Percentiles rank a stretch among this genome's conserved stretches.
phyloP scores from a whole-genome alignment of 2,113 vertebrate species.

The Hippoglossus stenolepis region DNA sequence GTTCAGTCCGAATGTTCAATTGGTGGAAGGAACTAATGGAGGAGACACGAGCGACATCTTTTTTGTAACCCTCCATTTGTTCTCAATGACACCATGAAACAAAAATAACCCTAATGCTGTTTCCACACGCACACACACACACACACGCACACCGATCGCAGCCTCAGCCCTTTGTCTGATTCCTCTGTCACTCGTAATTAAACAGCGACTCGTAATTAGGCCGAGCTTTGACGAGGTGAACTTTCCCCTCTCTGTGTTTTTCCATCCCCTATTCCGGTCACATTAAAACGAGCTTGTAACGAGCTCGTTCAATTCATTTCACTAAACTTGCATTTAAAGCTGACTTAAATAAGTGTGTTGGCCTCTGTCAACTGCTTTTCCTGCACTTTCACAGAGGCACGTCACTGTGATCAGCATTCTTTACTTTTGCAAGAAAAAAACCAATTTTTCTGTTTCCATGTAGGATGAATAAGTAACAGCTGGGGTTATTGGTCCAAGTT shows the following conservation, averaged over 20 bases:
- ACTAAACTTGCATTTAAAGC: constrained; percentile 45
- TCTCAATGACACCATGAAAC: constrained; percentile 27
- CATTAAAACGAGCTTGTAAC: constrained; percentile 57
- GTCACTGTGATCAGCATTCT: background rate
- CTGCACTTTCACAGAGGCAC: too few species aligned
- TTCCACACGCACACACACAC: constrained; percentile 36
- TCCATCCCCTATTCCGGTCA: constrained; percentile 43
- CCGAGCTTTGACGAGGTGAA: constrained; percentile 42
- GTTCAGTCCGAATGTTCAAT: constrained; percentile 22
- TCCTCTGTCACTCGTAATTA: constrained; percentile 67
- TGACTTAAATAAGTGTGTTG: constrained; percentile 26
- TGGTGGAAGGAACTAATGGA: background rate
- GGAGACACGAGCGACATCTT: constrained; percentile 5
- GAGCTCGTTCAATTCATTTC: constrained; percentile 61
- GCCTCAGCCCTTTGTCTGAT: constrained; percentile 49
- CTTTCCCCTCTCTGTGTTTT: constrained; percentile 51
- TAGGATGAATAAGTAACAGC: background rate
- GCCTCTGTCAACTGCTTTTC: background rate
- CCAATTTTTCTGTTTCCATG: background rate
- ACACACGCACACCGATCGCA: constrained; percentile 1
- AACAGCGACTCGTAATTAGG: constrained; percentile 54
- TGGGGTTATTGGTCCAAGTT: background rate
- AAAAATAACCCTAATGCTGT: constrained; percentile 33
- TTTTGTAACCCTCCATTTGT: constrained; percentile 31
- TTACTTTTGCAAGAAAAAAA: background rate